Conservation (phyloP, 2,888 invertebrate genomes). For the Tetanocera ferruginea region DNA sequence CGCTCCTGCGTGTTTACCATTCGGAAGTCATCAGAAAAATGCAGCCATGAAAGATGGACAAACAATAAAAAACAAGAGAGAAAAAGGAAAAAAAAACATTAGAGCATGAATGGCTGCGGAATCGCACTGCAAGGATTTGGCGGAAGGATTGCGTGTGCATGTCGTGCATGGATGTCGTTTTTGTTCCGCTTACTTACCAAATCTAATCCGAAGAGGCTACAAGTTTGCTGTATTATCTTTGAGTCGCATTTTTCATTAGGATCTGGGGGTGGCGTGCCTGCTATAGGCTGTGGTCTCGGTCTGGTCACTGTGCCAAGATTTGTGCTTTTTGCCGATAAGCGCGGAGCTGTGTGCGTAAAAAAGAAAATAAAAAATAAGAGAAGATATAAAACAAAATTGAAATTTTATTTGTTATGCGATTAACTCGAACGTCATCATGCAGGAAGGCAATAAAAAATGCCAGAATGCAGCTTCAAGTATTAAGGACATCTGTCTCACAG, state of each 20-base stretch:
- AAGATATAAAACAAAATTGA: slow-evolving; percentile 40
- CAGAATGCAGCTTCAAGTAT: neutral
- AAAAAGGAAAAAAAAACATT: slow-evolving; percentile 20
- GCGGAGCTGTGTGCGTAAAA: slow-evolving; percentile 56
- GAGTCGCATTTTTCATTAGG: slow-evolving; percentile 88
- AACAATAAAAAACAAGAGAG: slow-evolving; percentile 17
- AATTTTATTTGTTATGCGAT: slow-evolving; percentile 40
- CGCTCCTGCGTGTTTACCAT: slow-evolving; percentile 76
- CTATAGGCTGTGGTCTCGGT: slow-evolving; percentile 90
- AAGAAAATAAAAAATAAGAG: slow-evolving; percentile 27
- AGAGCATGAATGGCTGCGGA: neutral
- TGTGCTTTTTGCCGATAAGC: slow-evolving; percentile 67
- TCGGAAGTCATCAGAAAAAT: slow-evolving; percentile 5
- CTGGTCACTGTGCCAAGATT: slow-evolving; percentile 73
- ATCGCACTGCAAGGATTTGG: neutral
- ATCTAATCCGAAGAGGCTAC: slow-evolving; percentile 90
- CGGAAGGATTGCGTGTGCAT: neutral
- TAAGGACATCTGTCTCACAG: too few species aligned
- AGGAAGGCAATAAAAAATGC: neutral
- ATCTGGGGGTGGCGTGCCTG: slow-evolving; percentile 90
- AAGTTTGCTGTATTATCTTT: slow-evolving; percentile 90
- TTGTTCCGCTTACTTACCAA: slow-evolving; percentile 73
- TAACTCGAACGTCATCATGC: neutral
- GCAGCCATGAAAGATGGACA: slow-evolving; percentile 9
- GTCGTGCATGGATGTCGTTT: neutral